Percentiles rank a stretch among this genome's conserved stretches.
Evolutionary conservation across 2,113 vertebrate species (phyloP).

Genomic region (Zosterops japonicus): DNA sequence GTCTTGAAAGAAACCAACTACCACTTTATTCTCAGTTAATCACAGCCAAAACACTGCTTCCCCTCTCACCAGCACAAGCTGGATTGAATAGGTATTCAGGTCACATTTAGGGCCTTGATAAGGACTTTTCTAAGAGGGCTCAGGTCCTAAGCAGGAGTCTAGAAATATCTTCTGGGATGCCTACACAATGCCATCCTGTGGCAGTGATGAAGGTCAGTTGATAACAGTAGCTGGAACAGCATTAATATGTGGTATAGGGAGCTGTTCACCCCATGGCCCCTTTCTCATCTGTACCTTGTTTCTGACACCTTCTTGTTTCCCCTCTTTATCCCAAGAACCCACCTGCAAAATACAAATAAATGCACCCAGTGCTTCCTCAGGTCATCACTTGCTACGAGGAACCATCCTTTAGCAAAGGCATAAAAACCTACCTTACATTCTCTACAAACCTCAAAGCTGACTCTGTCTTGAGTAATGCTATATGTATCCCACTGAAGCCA

Average conservation of each 20-base stretch:
- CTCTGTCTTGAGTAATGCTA: not conserved
- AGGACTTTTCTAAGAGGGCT: not conserved
- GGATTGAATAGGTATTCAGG: not conserved
- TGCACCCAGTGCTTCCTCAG: not conserved
- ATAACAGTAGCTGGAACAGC: not conserved
- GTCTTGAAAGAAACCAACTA: not conserved
- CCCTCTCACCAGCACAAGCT: accelerated
- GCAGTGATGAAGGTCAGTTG: not conserved
- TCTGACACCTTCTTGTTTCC: not conserved
- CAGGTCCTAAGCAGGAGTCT: not conserved
- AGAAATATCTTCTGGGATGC: not conserved
- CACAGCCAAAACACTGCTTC: not conserved
- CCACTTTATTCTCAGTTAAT: not conserved
- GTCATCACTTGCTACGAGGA: not conserved
- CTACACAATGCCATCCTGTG: not conserved
- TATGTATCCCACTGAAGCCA: not conserved
- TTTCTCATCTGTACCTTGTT: not conserved
- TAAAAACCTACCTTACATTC: not conserved
- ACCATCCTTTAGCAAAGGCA: not conserved
- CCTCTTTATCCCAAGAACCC: not conserved
- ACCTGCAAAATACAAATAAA: not conserved
- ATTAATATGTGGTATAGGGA: accelerated
- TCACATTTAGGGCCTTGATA: not conserved
- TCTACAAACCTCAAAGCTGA: not conserved
- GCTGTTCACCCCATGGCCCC: not conserved